These are phyloP conservation scores for Scaptomyza polygonia DNA, from an alignment of 2,888 invertebrate genomes.

Conservation along the genomic window DNA sequence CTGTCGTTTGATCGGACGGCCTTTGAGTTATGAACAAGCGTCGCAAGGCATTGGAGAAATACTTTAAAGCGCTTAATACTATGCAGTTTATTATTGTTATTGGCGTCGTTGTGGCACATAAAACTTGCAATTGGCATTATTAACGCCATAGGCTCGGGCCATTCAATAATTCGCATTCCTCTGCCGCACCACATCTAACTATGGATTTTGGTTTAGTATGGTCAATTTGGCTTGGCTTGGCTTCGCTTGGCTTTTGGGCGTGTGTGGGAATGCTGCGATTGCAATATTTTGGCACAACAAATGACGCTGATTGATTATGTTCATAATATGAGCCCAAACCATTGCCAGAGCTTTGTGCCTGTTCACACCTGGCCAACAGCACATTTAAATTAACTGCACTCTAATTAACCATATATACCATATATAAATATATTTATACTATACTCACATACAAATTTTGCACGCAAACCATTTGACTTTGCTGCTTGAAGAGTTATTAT, in stretches of 20 bases:
- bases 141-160: constrained; percentile 70
- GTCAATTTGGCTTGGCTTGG: constrained; percentile 3
- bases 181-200: constrained; percentile 10
- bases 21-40: constrained; percentile 55
- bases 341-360: constrained; percentile 37
- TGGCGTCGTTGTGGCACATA: constrained; percentile 59
- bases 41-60: constrained; percentile 60
- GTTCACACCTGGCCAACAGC: constrained; percentile 72
- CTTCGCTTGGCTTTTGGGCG: constrained; percentile 43
- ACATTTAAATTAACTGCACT: constrained; percentile 70
- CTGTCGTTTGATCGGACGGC: constrained; percentile 35
- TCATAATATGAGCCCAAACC: constrained; percentile 17
- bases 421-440: constrained; percentile 5
- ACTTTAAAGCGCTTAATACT: constrained; percentile 73
- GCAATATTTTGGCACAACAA: constrained; percentile 61
- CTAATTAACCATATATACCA: constrained; percentile 64
- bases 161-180: constrained; percentile 34
- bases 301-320: constrained; percentile 71
- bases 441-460: constrained; percentile 22
- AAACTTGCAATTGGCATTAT: constrained; percentile 74
- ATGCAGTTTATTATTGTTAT: constrained; percentile 76
- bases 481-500: constrained; percentile 7
- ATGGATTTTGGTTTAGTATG: constrained; percentile 4
- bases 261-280: constrained; percentile 65
- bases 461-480: constrained; percentile 42